Base-by-base conservation (phyloP, 2,113 vertebrate genomes). In the Engystomops pustulosus region DNA sequence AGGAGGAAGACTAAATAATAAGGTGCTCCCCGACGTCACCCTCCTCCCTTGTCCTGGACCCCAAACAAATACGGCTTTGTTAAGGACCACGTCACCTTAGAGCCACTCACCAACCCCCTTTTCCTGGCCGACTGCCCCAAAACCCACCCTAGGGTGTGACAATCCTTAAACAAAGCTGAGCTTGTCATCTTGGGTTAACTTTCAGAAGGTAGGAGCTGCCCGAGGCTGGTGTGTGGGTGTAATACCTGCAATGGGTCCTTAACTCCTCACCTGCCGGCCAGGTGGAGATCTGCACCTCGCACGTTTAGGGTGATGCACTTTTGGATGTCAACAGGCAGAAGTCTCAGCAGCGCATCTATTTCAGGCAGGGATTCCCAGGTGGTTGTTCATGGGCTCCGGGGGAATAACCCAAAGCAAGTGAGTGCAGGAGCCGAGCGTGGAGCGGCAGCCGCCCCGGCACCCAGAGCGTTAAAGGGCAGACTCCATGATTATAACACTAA, bases 31-130 rank as follows among this genome's bases (percentile, higher is more conserved):
- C n/a, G n/a, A n/a, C n/a, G n/a, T n/a, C n/a, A n/a, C n/a, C n/a
- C 3, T 34, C 83, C 80, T 83, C 86, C 84, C 87, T 87, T 87
- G 83, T 86, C 87, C 85, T 80, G 58, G 88, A 88, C 88, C 84
- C 41, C 70, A 67, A 41, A 75, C 41, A 84, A 76, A 45, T 18
- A 53, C 30, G 14, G 41, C 81, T 77, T 84, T 84, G 71, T 84
- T 84, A 41, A 36, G 38, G 44, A 68, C 30, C 71, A 76, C 20
- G 44, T 65, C 55, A 76, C 69, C 81, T 47, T 53, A 82, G 55
- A 71, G 11, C 12, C 70, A 41, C 70, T 71, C 53, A 27, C 81
- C 81, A 49, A 3, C 81, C 70, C 55, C 70, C 30, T 41, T 38
- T 34, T 65, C 38, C 81, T 76, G 81, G 71, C 81, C 45, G 70